Percentiles rank a stretch among this genome's conserved stretches.
Conservation (phyloP, 35 echinoderm and acorn worm genomes). For the Strongylocentrotus purpuratus region DNA sequence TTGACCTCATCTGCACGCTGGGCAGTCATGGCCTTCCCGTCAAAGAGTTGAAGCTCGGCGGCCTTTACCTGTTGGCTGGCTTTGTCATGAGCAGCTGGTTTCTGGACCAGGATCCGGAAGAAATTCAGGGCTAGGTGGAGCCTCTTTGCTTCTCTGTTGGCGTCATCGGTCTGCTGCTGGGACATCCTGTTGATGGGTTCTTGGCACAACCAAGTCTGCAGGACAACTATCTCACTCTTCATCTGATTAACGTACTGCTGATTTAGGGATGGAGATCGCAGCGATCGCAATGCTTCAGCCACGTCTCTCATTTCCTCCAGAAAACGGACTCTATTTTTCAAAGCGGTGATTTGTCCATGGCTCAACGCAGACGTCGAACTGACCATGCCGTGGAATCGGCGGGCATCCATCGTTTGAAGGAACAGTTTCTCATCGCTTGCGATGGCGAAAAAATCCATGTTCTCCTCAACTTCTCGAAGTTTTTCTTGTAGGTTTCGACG, state of each 20-base stretch:
- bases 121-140: not conserved
- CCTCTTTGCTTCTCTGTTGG: not conserved
- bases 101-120: not conserved
- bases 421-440: not conserved
- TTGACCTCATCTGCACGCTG: not conserved
- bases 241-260: not conserved
- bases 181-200: constrained; percentile 15
- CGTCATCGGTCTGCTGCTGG: not conserved
- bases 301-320: not conserved
- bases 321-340: not conserved
- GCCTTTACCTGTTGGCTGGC: not conserved
- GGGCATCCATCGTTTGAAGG: not conserved
- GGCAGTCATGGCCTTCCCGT: not conserved
- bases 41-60: not conserved
- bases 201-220: not conserved
- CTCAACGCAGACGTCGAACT: not conserved
- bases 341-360: not conserved
- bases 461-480: not conserved
- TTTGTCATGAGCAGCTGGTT: not conserved
- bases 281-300: not conserved
- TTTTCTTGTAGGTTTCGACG: not conserved
- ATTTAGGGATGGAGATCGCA: not conserved
- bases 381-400: not conserved
- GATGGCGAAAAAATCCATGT: not conserved
- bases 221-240: not conserved